Conservation (phyloP, 2,113 vertebrate genomes). For the Sturnira hondurensis region DNA sequence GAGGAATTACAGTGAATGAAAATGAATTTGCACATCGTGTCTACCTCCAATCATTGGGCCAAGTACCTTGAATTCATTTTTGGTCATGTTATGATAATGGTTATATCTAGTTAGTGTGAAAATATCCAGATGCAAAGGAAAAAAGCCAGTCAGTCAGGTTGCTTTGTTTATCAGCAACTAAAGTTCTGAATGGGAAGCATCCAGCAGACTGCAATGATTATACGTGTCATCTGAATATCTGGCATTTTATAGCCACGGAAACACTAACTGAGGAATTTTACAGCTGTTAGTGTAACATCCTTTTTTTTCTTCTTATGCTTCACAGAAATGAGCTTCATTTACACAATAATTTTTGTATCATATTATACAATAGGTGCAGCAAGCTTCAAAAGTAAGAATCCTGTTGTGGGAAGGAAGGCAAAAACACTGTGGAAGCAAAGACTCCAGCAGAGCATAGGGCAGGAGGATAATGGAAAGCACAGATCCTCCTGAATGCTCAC, state of each 20-base stretch:
- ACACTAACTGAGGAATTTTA: conserved; percentile 52
- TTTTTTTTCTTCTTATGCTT: background rate
- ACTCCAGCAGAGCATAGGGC: background rate
- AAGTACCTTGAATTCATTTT: background rate
- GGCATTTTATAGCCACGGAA: conserved; percentile 51
- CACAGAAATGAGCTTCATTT: background rate
- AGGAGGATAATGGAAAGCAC: background rate
- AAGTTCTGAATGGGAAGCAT: background rate
- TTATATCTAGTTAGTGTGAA: conserved; percentile 45
- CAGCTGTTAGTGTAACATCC: conserved; percentile 60
- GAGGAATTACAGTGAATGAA: background rate
- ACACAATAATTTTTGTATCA: background rate
- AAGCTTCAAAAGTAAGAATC: background rate
- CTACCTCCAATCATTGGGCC: background rate
- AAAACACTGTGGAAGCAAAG: background rate
- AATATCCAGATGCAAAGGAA: conserved; percentile 56
- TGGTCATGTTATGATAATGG: conserved; percentile 35
- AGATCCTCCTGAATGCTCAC: background rate
- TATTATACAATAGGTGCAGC: background rate
- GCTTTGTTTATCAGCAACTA: conserved; percentile 36
- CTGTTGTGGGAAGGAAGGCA: background rate
- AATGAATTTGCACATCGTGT: background rate
- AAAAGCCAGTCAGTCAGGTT: background rate
- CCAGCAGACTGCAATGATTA: background rate
- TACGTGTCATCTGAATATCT: conserved; percentile 53